Percentiles rank a stretch among this genome's conserved stretches.
phyloP scores from a whole-genome alignment of 2,113 vertebrate genomes.

The Mus spicilegus region DNA sequence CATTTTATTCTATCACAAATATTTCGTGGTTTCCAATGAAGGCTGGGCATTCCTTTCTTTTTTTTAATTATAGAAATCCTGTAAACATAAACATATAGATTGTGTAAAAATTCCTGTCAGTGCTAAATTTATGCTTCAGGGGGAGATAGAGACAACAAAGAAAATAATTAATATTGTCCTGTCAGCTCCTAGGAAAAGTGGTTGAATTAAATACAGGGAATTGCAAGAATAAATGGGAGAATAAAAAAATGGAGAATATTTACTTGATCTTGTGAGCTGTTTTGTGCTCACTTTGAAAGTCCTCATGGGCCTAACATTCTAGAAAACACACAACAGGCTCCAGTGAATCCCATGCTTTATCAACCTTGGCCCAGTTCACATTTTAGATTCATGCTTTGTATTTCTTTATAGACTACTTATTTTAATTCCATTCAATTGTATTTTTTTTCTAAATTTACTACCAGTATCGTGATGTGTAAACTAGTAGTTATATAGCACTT shows the following conservation, averaged over 20 bases:
- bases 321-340: background rate
- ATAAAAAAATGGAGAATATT: background rate
- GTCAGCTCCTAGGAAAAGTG: background rate
- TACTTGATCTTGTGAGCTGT: background rate
- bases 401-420: background rate
- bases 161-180: background rate
- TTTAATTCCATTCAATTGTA: background rate
- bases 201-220: background rate
- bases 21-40: background rate
- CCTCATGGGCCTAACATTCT: background rate
- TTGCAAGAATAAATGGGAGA: rapidly evolving
- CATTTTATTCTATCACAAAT: background rate
- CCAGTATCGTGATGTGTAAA: background rate
- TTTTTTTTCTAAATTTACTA: conserved; percentile 25
- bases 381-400: background rate
- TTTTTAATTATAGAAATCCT: background rate
- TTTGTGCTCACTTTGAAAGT: background rate
- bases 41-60: background rate
- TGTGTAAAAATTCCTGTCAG: background rate
- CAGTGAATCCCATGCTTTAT: background rate
- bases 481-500: background rate
- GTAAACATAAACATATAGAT: background rate
- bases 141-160: background rate
- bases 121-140: background rate
- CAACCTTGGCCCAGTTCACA: background rate